phyloP scores from a whole-genome alignment of 2,113 vertebrate genomes.

The Suricata suricatta region DNA sequence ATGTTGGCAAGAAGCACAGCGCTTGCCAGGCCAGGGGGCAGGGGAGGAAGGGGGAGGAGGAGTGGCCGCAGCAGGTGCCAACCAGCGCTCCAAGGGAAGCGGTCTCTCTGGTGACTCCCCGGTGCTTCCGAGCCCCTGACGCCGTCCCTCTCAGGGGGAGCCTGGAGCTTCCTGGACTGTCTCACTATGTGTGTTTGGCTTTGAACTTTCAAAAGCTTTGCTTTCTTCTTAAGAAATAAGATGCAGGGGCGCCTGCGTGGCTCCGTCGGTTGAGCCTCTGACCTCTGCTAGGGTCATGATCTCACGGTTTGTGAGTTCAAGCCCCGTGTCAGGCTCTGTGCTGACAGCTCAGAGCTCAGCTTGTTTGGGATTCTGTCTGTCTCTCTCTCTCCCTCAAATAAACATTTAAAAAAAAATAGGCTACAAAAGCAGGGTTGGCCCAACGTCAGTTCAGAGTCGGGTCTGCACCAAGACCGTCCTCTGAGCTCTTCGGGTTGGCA shows the following conservation, averaged over 20 bases:
- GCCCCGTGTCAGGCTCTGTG: too few species aligned
- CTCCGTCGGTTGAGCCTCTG: too few species aligned
- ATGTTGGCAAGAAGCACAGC: neutral
- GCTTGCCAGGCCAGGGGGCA: neutral
- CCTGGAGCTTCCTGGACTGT: neutral
- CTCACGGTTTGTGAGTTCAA: too few species aligned
- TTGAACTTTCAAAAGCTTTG: too few species aligned
- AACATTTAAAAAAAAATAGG: neutral
- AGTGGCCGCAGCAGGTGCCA: neutral
- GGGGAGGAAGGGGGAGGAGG: neutral
- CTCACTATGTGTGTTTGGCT: neutral
- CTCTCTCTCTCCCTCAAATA: too few species aligned
- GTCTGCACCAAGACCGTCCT: neutral
- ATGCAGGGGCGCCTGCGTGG: too few species aligned
- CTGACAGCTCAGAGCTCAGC: too few species aligned
- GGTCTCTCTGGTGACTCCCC: neutral
- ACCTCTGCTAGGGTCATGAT: too few species aligned
- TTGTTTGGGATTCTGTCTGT: too few species aligned
- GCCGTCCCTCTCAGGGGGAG: neutral
- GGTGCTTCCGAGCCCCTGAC: too few species aligned
- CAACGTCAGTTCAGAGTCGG: neutral
- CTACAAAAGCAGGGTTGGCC: neutral
- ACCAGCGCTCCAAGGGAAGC: neutral
- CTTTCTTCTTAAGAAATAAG: too few species aligned
- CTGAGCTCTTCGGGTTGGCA: neutral